Evolutionary conservation across 35 echinoderm and acorn worm species (phyloP).

Genomic region (Lytechinus variegatus): DNA sequence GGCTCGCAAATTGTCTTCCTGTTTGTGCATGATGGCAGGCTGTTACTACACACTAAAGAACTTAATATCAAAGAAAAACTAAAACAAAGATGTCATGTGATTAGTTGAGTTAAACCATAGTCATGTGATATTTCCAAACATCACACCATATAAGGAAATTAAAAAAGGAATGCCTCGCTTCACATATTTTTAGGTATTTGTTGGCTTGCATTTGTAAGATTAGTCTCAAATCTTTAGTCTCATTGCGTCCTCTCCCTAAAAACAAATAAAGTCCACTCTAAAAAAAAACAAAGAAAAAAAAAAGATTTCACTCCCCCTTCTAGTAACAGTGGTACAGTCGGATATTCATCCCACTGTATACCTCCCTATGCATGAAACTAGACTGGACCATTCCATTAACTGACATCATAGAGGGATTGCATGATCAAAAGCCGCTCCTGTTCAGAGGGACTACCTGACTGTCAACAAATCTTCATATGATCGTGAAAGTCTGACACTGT

Average conservation of each 20-base stretch:
- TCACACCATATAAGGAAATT: conserved; percentile 9
- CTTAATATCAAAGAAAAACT: not conserved
- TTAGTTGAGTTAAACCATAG: conserved; percentile 4
- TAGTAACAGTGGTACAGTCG: conserved; percentile 15
- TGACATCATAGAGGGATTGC: conserved; percentile 22
- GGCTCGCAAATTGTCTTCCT: conserved; percentile 23
- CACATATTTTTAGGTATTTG: not conserved
- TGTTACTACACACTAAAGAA: conserved; percentile 2
- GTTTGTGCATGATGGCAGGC: conserved; percentile 38
- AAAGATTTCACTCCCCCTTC: not conserved
- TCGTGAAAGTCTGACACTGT: not conserved
- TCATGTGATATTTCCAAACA: not conserved
- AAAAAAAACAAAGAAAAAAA: not conserved
- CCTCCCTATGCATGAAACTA: conserved; percentile 16
- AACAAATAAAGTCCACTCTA: not conserved
- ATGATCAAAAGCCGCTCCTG: conserved; percentile 14
- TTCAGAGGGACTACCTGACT: not conserved
- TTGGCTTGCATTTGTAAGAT: conserved; percentile 42
- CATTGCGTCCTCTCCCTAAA: not conserved
- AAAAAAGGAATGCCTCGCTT: conserved; percentile 39
- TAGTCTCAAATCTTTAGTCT: conserved; percentile 20
- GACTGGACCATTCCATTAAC: conserved; percentile 21
- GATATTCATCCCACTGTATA: not conserved
- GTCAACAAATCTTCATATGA: not conserved
- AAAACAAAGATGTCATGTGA: conserved; percentile 5